Conservation (phyloP, 2,888 invertebrate species). For the Scotopteryx bipunctaria region DNA sequence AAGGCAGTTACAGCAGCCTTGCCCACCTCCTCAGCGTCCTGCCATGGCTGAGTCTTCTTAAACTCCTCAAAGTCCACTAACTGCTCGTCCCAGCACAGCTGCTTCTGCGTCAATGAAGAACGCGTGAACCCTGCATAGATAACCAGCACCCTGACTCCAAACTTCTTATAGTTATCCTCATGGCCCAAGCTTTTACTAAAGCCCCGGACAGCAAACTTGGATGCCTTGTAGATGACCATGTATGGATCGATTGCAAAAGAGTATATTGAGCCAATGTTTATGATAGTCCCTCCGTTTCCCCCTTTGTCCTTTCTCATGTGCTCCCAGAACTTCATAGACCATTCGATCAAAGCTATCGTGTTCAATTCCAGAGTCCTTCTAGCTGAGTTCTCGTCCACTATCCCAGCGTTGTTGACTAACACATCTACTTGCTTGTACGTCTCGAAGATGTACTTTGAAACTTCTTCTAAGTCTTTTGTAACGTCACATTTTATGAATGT, state of each 20-base stretch:
- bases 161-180: slow-evolving; percentile 60
- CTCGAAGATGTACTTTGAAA: slow-evolving; percentile 48
- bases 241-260: slow-evolving; percentile 73
- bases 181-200: slow-evolving; percentile 67
- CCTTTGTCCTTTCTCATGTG: slow-evolving; percentile 79
- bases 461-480: slow-evolving; percentile 63
- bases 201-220: slow-evolving; percentile 79
- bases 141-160: slow-evolving; percentile 70
- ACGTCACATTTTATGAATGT: slow-evolving; percentile 75
- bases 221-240: slow-evolving; percentile 80
- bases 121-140: slow-evolving; percentile 40
- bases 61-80: slow-evolving; percentile 13
- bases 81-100: slow-evolving; percentile 27
- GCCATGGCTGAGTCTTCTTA: slow-evolving; percentile 12
- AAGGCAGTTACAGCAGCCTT: slow-evolving; percentile 28
- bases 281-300: slow-evolving; percentile 82
- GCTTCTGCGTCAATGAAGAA: slow-evolving; percentile 11
- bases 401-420: slow-evolving; percentile 64
- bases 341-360: slow-evolving; percentile 45
- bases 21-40: slow-evolving; percentile 20
- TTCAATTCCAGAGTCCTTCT: slow-evolving; percentile 54
- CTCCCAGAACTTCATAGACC: slow-evolving; percentile 65
- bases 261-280: slow-evolving; percentile 84
- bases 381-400: slow-evolving; percentile 41
- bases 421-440: slow-evolving; percentile 57